Evolutionary conservation across 1,140 invertebrate species (phyloP).

Genomic region (Portunus trituberculatus): DNA sequence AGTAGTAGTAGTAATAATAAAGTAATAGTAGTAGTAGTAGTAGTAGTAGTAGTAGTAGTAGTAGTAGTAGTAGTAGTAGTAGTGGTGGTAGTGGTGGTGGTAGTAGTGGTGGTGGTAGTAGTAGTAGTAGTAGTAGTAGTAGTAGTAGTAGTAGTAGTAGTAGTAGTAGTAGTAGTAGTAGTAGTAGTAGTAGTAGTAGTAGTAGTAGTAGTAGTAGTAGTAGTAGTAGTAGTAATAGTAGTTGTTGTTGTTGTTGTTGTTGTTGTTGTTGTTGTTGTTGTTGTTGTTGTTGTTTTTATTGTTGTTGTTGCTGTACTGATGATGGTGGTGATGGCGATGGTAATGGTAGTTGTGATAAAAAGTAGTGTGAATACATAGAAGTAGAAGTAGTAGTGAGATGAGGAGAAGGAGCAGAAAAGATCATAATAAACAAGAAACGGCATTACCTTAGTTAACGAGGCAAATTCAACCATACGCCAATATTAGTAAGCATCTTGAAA

Average conservation of each 20-base stretch:
- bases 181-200: conserved; percentile 2
- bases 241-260: neutral
- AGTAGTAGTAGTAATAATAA: conserved; percentile 4
- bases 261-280: no score
- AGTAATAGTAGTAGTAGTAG: conserved; percentile 25
- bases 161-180: conserved; percentile 11
- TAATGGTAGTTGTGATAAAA: neutral
- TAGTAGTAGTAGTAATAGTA: conserved; percentile 10
- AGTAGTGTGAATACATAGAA: neutral
- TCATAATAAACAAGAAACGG: neutral
- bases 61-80: conserved; percentile 22
- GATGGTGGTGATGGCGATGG: no score
- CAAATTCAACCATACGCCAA: no score
- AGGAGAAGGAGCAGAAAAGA: neutral
- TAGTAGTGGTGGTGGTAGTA: neutral
- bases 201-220: conserved; percentile 6
- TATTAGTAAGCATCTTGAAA: no score
- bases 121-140: conserved; percentile 2
- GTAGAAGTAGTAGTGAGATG: neutral
- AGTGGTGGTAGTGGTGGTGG: neutral
- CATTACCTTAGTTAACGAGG: no score
- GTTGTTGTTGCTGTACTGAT: no score
- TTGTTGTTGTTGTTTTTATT: no score
- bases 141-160: conserved; percentile 6
- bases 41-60: conserved; percentile 23